Base-by-base conservation (phyloP, 2,113 vertebrate genomes). In the Austrofundulus limnaeus region DNA sequence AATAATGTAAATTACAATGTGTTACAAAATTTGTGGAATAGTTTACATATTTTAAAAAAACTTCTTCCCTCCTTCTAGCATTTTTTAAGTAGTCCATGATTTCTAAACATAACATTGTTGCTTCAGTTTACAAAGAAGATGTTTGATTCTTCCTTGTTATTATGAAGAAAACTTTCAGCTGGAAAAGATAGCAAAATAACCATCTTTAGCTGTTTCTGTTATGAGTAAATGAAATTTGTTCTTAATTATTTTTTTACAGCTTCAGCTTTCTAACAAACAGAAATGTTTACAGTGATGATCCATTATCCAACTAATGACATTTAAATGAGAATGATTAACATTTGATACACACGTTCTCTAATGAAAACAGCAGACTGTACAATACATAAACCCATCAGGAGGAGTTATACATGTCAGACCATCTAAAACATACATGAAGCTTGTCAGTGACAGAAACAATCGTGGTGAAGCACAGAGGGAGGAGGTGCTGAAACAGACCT, bases 11-110 rank as follows among this genome's bases (percentile, higher is more conserved):
- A 87, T 89, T 88, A 85, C 85, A 86, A 81, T 85, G 88, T 72
- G 75, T 90, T 92, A 92, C 73, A 92, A 92, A 92, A 92, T 88
- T 89, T 85, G 85, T 88, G 86, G 84, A 90, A 88, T 88, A 90
- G 72, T 86, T 91, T 84, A 88, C 80, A 90, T 86, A 75, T 84
- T 86, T 47, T 21, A 49, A 61, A 34, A 85, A 86, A 82, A 73
- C 20, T 15, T 46, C 20, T 59, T 54, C 19, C 46, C 17, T 3
- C 28, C n/a, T 37, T 37, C 51, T 65, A 75, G 55, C 57, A 84
- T 81, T 86, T 85, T 88, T 81, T 73, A 72, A 81, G 75, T 73
- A 74, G 68, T 81, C 62, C 68, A 70, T 67, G 14, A 23, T 80
- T 83, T 79, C 69, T 72, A 78, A 82, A 78, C 75, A 80, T 61